These are phyloP conservation scores for Tauraco erythrolophus DNA, from an alignment of 2,113 vertebrate genomes.

Conservation along the genomic window DNA sequence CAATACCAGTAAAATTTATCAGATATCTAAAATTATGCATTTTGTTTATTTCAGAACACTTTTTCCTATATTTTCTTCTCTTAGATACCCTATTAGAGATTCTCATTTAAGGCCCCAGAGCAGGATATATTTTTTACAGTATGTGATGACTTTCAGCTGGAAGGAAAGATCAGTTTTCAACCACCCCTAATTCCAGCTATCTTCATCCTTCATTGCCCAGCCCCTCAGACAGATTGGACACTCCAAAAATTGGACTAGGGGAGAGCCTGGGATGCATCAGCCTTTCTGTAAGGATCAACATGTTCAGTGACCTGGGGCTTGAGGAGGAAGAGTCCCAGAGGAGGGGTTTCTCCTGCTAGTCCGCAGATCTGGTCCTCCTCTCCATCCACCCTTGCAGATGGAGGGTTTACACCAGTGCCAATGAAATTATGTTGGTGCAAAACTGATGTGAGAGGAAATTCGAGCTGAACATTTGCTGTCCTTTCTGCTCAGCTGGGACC, in stretches of 20 bases:
- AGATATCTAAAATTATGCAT: background rate
- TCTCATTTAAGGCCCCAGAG: background rate
- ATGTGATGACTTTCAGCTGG: background rate
- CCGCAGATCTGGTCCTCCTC: background rate
- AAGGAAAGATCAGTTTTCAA: background rate
- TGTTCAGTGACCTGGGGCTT: background rate
- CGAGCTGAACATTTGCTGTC: background rate
- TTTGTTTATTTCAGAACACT: background rate
- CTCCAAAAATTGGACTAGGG: background rate
- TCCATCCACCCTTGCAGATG: background rate
- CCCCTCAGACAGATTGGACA: rapidly evolving
- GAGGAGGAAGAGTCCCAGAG: background rate
- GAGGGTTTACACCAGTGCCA: background rate
- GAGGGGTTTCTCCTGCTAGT: background rate
- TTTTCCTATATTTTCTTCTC: background rate
- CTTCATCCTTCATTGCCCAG: background rate
- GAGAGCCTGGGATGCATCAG: background rate
- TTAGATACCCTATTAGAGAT: background rate
- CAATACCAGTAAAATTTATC: background rate
- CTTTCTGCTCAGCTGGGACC: background rate
- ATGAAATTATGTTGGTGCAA: rapidly evolving
- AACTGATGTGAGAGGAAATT: background rate
- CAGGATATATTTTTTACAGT: background rate
- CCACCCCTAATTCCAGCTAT: background rate
- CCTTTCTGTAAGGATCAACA: background rate